phyloP scores from a whole-genome alignment of 2,113 vertebrate genomes.

The Arenaria interpres region DNA sequence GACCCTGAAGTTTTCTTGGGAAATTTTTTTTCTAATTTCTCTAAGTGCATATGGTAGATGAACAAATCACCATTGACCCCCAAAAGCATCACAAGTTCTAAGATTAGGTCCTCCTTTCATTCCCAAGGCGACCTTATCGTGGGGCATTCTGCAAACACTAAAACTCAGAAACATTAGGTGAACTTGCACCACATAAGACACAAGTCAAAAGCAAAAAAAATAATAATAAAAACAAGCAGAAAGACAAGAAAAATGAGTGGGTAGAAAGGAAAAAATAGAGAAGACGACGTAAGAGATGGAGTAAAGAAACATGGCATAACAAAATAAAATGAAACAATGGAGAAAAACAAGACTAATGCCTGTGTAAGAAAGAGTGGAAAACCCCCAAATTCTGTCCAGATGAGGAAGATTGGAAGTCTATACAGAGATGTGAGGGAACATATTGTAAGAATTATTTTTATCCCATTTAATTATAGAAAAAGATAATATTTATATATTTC shows the following conservation, averaged over 20 bases:
- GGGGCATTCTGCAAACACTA: background rate
- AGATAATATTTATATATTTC: background rate
- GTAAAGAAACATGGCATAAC: background rate
- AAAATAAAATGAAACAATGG: background rate
- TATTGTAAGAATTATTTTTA: background rate
- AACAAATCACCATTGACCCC: background rate
- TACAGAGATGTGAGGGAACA: background rate
- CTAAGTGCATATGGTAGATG: background rate
- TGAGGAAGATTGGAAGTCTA: background rate
- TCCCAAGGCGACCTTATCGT: background rate
- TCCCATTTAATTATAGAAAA: background rate
- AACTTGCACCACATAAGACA: background rate
- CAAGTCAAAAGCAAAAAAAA: background rate
- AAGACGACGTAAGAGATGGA: background rate
- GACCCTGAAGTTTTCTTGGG: background rate
- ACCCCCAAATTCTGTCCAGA: background rate
- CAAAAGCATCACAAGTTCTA: background rate
- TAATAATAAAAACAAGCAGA: background rate
- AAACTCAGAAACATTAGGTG: background rate
- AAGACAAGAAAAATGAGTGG: background rate
- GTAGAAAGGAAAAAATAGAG: background rate
- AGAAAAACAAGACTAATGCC: background rate
- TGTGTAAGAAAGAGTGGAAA: background rate
- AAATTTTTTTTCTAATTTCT: background rate
- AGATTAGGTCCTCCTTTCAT: background rate